A percentile compares a stretch with the other conserved stretches of the same genome.
Conservation (phyloP, 2,888 invertebrate species). For the Eristalinus aeneus region DNA sequence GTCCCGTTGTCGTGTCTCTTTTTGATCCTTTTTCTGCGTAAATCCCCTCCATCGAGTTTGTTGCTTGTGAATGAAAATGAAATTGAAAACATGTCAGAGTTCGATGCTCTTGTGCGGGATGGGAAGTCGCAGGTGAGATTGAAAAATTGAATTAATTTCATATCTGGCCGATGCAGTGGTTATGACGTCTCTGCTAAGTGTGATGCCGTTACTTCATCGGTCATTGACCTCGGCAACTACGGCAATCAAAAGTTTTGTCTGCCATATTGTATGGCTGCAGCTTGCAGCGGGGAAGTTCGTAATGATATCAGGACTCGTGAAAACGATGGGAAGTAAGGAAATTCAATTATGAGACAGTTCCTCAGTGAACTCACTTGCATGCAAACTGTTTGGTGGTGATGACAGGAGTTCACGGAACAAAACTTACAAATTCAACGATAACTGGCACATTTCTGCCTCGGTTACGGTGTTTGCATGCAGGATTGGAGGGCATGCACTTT, state of each 20-base stretch:
- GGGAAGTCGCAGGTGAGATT: background rate
- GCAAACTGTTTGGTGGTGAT: background rate
- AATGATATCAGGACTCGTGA: background rate
- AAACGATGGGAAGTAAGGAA: background rate
- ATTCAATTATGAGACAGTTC: background rate
- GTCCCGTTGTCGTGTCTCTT: background rate
- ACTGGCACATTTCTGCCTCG: background rate
- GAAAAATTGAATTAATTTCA: slow-evolving; percentile 13
- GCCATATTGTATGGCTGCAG: background rate
- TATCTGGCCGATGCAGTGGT: background rate
- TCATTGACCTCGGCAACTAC: background rate
- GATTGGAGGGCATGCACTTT: background rate
- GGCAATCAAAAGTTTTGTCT: background rate
- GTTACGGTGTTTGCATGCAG: background rate
- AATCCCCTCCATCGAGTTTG: slow-evolving; percentile 25
- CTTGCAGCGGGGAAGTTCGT: background rate
- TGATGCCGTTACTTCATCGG: background rate
- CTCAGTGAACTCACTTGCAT: background rate
- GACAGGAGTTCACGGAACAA: background rate
- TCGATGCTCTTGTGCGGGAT: background rate
- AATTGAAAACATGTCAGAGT: slow-evolving; percentile 41
- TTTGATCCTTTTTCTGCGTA: slow-evolving; percentile 7
- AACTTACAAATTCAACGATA: background rate
- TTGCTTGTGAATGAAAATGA: slow-evolving; percentile 37
- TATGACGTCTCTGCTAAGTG: background rate